Percentiles rank a stretch among this genome's conserved stretches.
Conservation (phyloP, 2,113 vertebrate genomes). For the Papio anubis region DNA sequence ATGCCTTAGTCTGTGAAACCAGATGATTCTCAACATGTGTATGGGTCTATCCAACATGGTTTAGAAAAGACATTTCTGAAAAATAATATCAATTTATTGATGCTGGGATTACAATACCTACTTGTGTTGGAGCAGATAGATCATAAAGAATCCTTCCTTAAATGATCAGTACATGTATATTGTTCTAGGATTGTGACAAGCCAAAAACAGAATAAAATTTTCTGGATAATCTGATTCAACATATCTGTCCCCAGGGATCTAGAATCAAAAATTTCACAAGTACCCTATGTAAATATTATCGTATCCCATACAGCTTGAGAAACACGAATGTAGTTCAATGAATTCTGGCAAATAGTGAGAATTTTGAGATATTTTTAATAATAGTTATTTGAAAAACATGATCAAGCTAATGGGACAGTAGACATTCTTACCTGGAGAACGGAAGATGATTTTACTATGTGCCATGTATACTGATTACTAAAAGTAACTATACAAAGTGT, state of each 20-base stretch:
- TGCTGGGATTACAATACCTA: background rate
- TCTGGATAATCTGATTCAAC: background rate
- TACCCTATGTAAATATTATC: background rate
- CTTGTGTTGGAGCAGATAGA: background rate
- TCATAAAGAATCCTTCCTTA: background rate
- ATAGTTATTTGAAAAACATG: background rate
- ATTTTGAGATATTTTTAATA: background rate
- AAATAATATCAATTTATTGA: background rate
- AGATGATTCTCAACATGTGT: background rate
- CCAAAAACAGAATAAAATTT: background rate
- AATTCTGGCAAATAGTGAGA: background rate
- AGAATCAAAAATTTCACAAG: background rate
- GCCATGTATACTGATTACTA: background rate
- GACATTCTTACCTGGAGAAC: background rate
- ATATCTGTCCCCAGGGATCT: background rate
- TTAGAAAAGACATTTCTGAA: background rate
- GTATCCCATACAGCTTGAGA: background rate
- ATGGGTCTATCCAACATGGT: background rate
- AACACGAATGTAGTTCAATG: background rate
- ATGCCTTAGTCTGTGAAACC: background rate
- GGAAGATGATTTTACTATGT: background rate
- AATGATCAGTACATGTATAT: background rate
- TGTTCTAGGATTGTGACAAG: background rate
- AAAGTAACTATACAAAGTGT: background rate
- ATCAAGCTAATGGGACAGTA: background rate